Evolutionary conservation across 2,888 invertebrate genomes (phyloP).

Genomic region (Cataglyphis cursor): DNA sequence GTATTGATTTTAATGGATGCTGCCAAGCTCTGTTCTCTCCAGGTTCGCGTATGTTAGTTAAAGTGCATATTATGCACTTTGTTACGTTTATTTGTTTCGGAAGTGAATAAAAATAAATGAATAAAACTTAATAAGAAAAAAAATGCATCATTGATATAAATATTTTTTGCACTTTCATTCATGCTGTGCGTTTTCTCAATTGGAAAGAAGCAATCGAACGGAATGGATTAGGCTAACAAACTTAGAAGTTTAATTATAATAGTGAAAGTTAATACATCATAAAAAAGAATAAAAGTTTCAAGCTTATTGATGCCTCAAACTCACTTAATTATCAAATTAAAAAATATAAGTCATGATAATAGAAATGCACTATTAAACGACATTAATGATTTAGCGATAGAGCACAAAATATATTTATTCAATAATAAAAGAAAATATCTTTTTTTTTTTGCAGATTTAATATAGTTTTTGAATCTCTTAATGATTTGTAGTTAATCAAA

Average conservation of each 20-base stretch:
- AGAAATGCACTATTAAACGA: background rate
- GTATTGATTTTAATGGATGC: conserved; percentile 83
- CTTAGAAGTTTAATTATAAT: background rate
- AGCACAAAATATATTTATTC: background rate
- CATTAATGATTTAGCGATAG: background rate
- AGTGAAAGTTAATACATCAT: background rate
- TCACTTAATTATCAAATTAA: background rate
- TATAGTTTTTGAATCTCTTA: conserved; percentile 14
- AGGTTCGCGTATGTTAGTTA: conserved; percentile 61
- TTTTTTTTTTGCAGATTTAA: background rate
- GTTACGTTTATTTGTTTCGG: background rate
- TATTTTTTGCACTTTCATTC: background rate
- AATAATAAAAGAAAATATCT: conserved; percentile 3
- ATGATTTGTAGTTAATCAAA: background rate
- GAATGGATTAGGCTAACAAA: conserved; percentile 6
- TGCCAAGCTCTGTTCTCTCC: conserved; percentile 65
- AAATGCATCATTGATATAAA: background rate
- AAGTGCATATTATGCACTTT: conserved; percentile 27
- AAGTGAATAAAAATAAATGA: background rate
- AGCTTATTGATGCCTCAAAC: background rate
- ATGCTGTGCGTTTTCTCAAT: background rate
- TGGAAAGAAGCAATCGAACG: background rate
- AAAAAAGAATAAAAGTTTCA: background rate
- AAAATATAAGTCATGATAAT: background rate
- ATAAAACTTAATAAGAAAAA: background rate